Percentiles rank a stretch among this genome's conserved stretches.
Evolutionary conservation across 2,797 vertebrate genomes (phyloP).

Genomic region (Sebastes hubbsi): DNA sequence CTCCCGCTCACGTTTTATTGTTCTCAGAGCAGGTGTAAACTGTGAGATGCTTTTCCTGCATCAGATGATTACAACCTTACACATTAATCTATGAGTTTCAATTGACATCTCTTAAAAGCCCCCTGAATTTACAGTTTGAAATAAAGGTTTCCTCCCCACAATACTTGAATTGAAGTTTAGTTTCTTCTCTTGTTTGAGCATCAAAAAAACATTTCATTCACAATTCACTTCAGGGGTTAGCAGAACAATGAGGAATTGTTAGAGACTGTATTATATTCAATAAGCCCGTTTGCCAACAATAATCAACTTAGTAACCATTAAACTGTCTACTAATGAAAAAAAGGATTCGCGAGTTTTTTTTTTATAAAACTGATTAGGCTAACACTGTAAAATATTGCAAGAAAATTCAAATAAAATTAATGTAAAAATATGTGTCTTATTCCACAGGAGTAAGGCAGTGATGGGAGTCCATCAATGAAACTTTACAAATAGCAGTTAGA

Average conservation of each 20-base stretch:
- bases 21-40: constrained; percentile 41
- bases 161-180: not conserved
- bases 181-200: not conserved
- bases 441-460: constrained; percentile 71
- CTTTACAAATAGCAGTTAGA: constrained; percentile 13
- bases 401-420: constrained; percentile 32
- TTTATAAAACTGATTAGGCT: not conserved
- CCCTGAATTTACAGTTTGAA: not conserved
- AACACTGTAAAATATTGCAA: constrained; percentile 28
- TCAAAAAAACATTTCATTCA: not conserved
- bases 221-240: not conserved
- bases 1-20: not conserved
- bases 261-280: not conserved
- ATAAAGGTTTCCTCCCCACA: constrained; percentile 21
- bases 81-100: not conserved
- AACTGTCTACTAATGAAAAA: constrained; percentile 10
- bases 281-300: constrained; percentile 8
- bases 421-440: constrained; percentile 37
- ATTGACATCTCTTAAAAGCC: not conserved
- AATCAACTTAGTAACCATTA: constrained; percentile 5
- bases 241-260: not conserved
- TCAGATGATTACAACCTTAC: not conserved
- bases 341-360: not conserved
- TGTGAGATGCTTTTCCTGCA: not conserved
- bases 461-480: constrained; percentile 33